phyloP scores from a whole-genome alignment of 1,140 invertebrate genomes.

The Lepidotrigona ventralis region DNA sequence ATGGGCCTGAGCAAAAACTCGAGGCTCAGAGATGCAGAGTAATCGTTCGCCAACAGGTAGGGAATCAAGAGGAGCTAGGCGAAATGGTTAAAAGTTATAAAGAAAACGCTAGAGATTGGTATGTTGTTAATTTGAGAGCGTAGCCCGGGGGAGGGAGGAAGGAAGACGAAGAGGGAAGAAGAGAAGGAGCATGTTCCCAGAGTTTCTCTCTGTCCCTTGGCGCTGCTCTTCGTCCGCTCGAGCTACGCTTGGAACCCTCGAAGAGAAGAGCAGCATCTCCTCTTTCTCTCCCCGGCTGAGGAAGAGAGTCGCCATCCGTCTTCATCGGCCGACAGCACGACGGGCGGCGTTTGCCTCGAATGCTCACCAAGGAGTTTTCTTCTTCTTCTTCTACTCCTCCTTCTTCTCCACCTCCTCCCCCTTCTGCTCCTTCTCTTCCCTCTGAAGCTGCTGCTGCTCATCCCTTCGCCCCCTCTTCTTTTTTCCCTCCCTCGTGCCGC shows the following conservation, averaged over 20 bases:
- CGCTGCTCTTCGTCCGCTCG: constrained; percentile 49
- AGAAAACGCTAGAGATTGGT: constrained; percentile 76
- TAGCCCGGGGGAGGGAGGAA: constrained; percentile 68
- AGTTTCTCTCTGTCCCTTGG: constrained; percentile 62
- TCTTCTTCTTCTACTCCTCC: constrained; percentile 71
- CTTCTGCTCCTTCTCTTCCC: constrained; percentile 40
- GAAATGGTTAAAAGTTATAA: constrained; percentile 72
- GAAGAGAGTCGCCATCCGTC: constrained; percentile 78
- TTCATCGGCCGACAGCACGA: constrained; percentile 81
- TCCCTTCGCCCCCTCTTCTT: constrained; percentile 38
- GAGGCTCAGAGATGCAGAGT: background rate
- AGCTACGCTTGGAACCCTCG: constrained; percentile 54
- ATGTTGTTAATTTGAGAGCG: constrained; percentile 80
- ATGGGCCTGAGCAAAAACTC: background rate
- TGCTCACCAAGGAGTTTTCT: constrained; percentile 79
- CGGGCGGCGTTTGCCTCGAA: constrained; percentile 81
- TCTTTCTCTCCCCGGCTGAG: constrained; percentile 56
- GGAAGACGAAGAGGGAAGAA: constrained; percentile 46
- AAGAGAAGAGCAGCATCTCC: constrained; percentile 44
- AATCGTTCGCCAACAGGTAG: background rate
- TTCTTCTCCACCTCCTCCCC: constrained; percentile 32
- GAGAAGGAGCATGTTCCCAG: constrained; percentile 71
- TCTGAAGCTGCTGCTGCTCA: constrained; percentile 47
- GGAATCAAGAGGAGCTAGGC: constrained; percentile 57
- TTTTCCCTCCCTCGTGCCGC: constrained; percentile 61